Percentiles rank a stretch among this genome's conserved stretches.
phyloP scores from a whole-genome alignment of 2,113 vertebrate genomes.

The Tiliqua scincoides region DNA sequence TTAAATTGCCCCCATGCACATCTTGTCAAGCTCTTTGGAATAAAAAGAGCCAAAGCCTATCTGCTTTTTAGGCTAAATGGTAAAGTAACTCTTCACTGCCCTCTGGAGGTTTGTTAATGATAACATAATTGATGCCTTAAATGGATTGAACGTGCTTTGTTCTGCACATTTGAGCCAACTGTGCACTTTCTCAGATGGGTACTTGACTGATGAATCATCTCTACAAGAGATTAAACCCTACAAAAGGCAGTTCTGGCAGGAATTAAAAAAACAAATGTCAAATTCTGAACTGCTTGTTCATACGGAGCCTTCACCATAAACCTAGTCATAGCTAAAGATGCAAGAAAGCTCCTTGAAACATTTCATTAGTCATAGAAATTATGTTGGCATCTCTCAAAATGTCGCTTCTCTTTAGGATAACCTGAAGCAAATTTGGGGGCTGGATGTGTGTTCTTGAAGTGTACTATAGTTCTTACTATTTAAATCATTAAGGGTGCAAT shows the following conservation, averaged over 20 bases:
- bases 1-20: neutral
- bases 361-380: neutral
- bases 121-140: neutral
- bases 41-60: accelerated
- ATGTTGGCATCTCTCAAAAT: too few relatives aligned
- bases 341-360: neutral
- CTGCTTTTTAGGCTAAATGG: neutral
- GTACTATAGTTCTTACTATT: too few relatives aligned
- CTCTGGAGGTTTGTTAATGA: conserved; percentile 47
- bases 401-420: too few relatives aligned
- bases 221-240: neutral
- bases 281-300: neutral
- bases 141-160: neutral
- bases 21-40: neutral
- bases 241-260: neutral
- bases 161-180: neutral
- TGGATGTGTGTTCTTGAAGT: too few relatives aligned
- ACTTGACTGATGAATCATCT: neutral
- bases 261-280: neutral
- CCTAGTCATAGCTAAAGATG: too few relatives aligned
- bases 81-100: conserved; percentile 64
- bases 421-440: too few relatives aligned
- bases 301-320: neutral
- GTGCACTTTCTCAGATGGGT: neutral
- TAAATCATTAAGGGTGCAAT: too few relatives aligned